Base-by-base conservation (phyloP, 2,113 vertebrate genomes). In the Hippoglossus stenolepis region DNA sequence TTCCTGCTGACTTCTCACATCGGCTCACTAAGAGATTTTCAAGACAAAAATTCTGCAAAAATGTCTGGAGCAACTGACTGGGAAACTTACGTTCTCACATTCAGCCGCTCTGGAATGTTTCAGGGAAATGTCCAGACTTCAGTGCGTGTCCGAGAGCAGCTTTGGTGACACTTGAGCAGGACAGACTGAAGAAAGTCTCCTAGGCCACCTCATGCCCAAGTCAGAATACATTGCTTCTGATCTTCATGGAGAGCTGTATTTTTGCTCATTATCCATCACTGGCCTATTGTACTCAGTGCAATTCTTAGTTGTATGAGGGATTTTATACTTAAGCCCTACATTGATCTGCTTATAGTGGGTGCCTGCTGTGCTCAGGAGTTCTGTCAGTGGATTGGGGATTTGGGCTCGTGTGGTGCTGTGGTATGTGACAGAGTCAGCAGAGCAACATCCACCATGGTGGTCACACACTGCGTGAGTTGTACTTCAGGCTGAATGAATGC, bases 391-490 rank as follows among this genome's bases (percentile, higher is more conserved):
- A 66, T 26, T 75, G 23, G 77, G 81, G 81, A 84, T 83, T 86
- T 89, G 85, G 82, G 57, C 71, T 60, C 68, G 66, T 6, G 31
- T 45, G 54, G 65, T 49, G 65, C 65, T 56, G 73, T 40, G 67
- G 75, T 82, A 89, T 88, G 86, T 90, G 87, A 86, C 77, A 78
- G 14, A 74, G 75, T 85, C 90, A 87, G 79, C 80, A 82, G 75
- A 35, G 83, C 79, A 72, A 58, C 85, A 61, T 80, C 79, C 80
- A 85, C 59, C 61, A 43, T 9, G 74, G 82, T 78, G 89, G 64
- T 78, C 80, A 77, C 75, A 79, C 87, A 58, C 84, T 85, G 82
- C 14, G 28, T 20, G 80, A 83, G 80, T 68, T 87, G 79, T 75
- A 77, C 83, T 83, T 85, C 73, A 74, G 76, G 71, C 57, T 75